These are phyloP conservation scores for Morpho achilles DNA, from an alignment of 2,888 invertebrate species.

Conservation along the genomic window DNA sequence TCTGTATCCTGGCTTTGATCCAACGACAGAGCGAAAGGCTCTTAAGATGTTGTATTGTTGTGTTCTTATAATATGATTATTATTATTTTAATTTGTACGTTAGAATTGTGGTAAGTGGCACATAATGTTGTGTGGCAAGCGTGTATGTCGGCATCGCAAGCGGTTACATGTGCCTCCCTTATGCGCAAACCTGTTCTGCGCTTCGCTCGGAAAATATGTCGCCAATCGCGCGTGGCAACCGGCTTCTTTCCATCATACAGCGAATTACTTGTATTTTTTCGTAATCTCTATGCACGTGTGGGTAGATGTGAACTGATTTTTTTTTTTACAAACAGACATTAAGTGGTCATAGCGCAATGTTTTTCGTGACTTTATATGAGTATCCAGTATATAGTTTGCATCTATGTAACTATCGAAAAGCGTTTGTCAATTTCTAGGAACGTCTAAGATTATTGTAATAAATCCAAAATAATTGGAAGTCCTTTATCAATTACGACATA, in stretches of 20 bases:
- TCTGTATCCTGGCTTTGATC: too few species aligned
- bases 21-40: too few species aligned
- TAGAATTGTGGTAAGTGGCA: conserved; percentile 46
- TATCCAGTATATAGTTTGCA: background rate
- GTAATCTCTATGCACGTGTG: conserved; percentile 20
- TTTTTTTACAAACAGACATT: background rate
- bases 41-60: too few species aligned
- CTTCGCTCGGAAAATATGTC: conserved; percentile 68
- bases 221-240: conserved; percentile 62
- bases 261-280: conserved; percentile 50
- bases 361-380: too few species aligned
- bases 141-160: conserved; percentile 45
- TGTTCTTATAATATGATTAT: background rate
- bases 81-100: conserved; percentile 11
- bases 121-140: conserved; percentile 57
- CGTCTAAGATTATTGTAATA: too few species aligned
- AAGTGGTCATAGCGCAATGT: background rate
- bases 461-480: too few species aligned
- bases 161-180: conserved; percentile 50
- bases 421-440: too few species aligned
- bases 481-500: too few species aligned
- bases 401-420: background rate
- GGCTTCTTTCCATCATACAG: conserved; percentile 53
- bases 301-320: conserved; percentile 10
- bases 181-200: conserved; percentile 63